Base-by-base conservation (phyloP, 1,140 invertebrate species). In the Eueides isabella region DNA sequence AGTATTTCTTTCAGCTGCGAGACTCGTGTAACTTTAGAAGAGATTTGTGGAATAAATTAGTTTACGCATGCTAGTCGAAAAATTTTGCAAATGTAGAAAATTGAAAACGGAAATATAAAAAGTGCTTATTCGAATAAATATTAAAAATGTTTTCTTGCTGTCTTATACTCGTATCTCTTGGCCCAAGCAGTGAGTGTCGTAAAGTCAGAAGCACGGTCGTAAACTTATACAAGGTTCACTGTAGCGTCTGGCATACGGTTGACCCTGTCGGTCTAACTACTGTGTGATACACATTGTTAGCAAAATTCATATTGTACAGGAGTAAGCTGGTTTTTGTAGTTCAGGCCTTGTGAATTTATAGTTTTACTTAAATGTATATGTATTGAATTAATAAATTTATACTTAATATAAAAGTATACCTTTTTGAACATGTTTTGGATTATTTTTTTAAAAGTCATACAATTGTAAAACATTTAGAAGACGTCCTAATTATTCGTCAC, bases 221-320 rank as follows among this genome's bases (percentile, higher is more conserved):
- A 83, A 83, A 81, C 75, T 81, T 81, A 75, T 80, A 75, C 71
- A 66, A 75, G 76, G 68, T 64, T 75, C 72, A 69, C 71, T 72
- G 65, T 70, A 75, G 71, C 69, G 71, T 67, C 30, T 75, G 72
- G 44, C 77, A 72, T 76, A 74, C 75, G 48, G 71, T 72, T 77
- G 75, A 79, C 75, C 77, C 68, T 74, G 77, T 68, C 67, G 29
- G 67, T 68, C 61, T 75, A 68, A 71, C 62, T 71, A 69, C 66
- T 31, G 23, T 14, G 61, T 48, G 35, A 71, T 74, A 77, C 71
- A 77, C 64, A 48, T 71, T 75, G 74, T 75, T 71, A 75, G 73
- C 74, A 67, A 71, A 63, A 64, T 62, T 55, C 19, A 71, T 64
- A 71, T 71, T 64, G 41, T 71, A 33, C 19, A 14, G 23, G 19